Evolutionary conservation across 2,888 invertebrate species (phyloP), one percentile per base, ranked within the genome.

Genomic region (Cheiracanthium punctorium): DNA sequence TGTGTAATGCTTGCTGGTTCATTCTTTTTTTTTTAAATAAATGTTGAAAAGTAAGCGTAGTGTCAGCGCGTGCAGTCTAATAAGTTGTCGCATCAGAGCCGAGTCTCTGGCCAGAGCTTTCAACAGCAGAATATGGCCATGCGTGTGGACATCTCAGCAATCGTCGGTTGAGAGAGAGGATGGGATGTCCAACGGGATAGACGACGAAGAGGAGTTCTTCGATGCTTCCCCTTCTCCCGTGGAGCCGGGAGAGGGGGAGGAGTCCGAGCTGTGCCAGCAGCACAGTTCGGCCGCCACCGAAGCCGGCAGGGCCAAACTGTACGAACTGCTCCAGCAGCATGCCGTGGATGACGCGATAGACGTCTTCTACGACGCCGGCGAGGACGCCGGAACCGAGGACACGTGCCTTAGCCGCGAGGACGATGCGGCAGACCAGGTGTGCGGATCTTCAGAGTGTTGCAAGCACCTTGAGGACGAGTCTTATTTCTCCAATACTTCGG

Each of bases 31-130:
- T 48, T 43, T 24, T 20, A 2, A 24, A 24, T 58, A 58, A 58
- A 84, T 84, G 82, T 48, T 84, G 48, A 84, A 77, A 20, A 30
- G 74, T n/a, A 74, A 80, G 14, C 8, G 58, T 14, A 20, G 20
- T 17, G 37, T 37, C 1, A 24, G 67, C 29, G 72, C 79, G 14
- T 73, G 80, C 65, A 70, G 73, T 29, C 67, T 81, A 43, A 79
- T 73, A 94, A 95, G 95, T 92, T 96, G 96, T 91, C 94, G 95
- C 86, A 95, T 95, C 81, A 94, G 95, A 80, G 96, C 96, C 82
- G 96, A 96, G 91, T 95, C 95, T 82, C 96, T 96, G 92, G 96
- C 96, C 89, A 93, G 95, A 86, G 94, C 95, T 90, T 93, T 96
- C 88, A 95, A 96, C 91, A 94, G 94, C 80, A 94, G 95, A 88